phyloP scores from a whole-genome alignment of 1,140 invertebrate genomes.

The Zelostemma sp. region DNA sequence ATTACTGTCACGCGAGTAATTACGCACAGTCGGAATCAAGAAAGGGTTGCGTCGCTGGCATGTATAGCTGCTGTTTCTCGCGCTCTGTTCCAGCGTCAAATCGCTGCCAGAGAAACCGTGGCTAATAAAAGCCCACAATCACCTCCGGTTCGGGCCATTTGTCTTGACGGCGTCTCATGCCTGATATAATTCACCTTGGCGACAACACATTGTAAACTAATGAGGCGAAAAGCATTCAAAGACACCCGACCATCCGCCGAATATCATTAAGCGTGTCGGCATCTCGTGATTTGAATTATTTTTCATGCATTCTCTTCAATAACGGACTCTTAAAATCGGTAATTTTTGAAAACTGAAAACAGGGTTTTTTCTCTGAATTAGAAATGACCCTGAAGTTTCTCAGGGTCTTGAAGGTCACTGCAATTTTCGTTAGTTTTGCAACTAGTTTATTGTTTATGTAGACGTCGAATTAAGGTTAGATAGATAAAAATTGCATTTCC shows the following conservation, averaged over 20 bases:
- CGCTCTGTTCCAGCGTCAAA: conserved; percentile 43
- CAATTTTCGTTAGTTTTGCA: too few relatives aligned
- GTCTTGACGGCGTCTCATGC: conserved; percentile 70
- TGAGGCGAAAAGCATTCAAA: conserved; percentile 70
- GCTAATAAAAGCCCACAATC: conserved; percentile 72
- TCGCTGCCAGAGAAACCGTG: conserved; percentile 57
- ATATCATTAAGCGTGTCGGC: conserved; percentile 48
- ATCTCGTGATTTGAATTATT: conserved; percentile 18
- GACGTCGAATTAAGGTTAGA: too few relatives aligned
- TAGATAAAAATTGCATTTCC: too few relatives aligned
- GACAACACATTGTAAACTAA: conserved; percentile 72
- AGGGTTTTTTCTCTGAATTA: too few relatives aligned
- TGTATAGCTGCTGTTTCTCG: conserved; percentile 25
- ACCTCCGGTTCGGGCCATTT: conserved; percentile 70
- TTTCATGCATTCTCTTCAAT: neutral
- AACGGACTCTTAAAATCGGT: too few relatives aligned
- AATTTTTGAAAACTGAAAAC: too few relatives aligned
- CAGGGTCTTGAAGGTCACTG: too few relatives aligned
- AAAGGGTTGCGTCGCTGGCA: conserved; percentile 51
- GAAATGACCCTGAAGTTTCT: too few relatives aligned
- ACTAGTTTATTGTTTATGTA: too few relatives aligned
- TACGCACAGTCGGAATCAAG: conserved; percentile 56
- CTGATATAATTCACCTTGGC: conserved; percentile 70
- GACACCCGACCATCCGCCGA: conserved; percentile 64
- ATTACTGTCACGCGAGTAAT: conserved; percentile 69